A percentile compares a stretch with the other conserved stretches of the same genome.
These are phyloP conservation scores for Cephalopachus bancanus DNA, from an alignment of 2,797 vertebrate species.

Conservation along the genomic window DNA sequence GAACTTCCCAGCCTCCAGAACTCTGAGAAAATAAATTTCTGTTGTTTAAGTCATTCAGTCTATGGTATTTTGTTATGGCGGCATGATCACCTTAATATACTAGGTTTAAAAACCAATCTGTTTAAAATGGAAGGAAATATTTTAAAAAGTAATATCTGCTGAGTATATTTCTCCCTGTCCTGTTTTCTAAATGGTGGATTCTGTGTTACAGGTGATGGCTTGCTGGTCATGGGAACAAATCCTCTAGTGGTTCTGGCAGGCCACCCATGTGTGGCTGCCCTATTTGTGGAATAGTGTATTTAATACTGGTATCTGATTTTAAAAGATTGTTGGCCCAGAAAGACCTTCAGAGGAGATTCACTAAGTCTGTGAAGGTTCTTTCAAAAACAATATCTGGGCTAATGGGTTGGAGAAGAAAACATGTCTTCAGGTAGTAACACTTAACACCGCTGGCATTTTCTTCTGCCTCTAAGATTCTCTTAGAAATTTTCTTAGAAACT, in stretches of 20 bases:
- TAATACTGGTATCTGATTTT: neutral
- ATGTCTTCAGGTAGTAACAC: neutral
- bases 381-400: neutral
- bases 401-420: neutral
- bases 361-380: neutral
- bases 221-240: neutral
- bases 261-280: too few relatives aligned
- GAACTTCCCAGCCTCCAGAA: neutral
- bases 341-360: neutral
- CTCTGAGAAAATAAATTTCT: neutral
- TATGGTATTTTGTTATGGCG: neutral
- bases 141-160: neutral
- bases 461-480: neutral
- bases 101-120: neutral
- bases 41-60: neutral
- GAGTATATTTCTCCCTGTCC: neutral
- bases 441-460: neutral
- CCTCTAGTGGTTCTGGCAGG: neutral
- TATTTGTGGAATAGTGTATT: neutral
- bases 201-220: neutral
- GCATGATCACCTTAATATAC: too few relatives aligned
- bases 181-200: neutral
- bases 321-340: neutral
- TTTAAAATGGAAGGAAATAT: slow-evolving; percentile 31
- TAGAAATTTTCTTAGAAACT: neutral